Base-by-base conservation (phyloP, 2,888 invertebrate species). In the Halocaridina rubra region DNA sequence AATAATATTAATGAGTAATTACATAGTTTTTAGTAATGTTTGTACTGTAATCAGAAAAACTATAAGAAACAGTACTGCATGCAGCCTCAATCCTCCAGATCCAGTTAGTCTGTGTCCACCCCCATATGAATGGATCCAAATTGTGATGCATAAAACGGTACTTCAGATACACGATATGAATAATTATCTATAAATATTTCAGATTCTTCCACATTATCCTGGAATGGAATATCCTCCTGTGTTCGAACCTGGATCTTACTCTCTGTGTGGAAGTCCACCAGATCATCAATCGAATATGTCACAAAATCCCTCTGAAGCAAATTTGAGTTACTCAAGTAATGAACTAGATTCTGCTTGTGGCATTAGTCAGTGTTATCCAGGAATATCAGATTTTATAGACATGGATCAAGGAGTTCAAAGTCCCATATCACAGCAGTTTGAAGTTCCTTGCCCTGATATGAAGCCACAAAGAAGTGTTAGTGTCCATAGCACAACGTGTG, bases 141-240 rank as follows among this genome's bases (percentile, higher is more conserved):
- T n/a, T n/a, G n/a, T n/a, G n/a, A n/a, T n/a, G n/a, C n/a, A n/a
- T n/a, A n/a, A n/a, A n/a, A n/a, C n/a, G n/a, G n/a, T n/a, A n/a
- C n/a, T n/a, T n/a, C n/a, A n/a, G n/a, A n/a, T n/a, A n/a, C n/a
- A n/a, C n/a, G n/a, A n/a, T n/a, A n/a, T n/a, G n/a, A n/a, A n/a
- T n/a, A n/a, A n/a, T n/a, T n/a, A n/a, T n/a, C n/a, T n/a, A n/a
- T n/a, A n/a, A n/a, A n/a, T n/a, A 16, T 77, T 84, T 27, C 81
- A 88, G 88, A 80, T 92, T 16, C 91, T 93, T 3, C 93, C 93
- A 3, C 94, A 94, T 89, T 96, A 96, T 92, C 95, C 96, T 81
- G 95, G 95, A 90, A 93, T 96, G 91, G 95, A 95, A 91, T 96
- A 96, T 91, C 96, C 96, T 71, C 96, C 96, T 72, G 95, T 96